phyloP scores from a whole-genome alignment of 1,140 invertebrate species.

The Philaenus spumarius region DNA sequence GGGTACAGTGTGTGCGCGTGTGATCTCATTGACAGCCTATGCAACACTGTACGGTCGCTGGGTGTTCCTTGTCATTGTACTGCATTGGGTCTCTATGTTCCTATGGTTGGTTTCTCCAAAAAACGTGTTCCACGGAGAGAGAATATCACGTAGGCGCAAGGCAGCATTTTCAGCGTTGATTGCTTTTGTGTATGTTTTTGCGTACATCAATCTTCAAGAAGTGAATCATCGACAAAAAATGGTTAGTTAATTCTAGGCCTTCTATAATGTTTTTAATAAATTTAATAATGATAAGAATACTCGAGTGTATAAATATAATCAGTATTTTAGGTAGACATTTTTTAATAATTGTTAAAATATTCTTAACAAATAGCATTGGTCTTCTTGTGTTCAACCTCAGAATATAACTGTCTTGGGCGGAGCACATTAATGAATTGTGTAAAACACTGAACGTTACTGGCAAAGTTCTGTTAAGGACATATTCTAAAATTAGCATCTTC shows the following conservation, averaged over 20 bases:
- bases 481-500: too few relatives aligned
- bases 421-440: too few relatives aligned
- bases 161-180: slow-evolving; percentile 63
- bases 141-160: slow-evolving; percentile 57
- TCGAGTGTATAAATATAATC: background rate
- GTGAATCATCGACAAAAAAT: slow-evolving; percentile 72
- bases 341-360: background rate
- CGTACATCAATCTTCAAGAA: slow-evolving; percentile 84
- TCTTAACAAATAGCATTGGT: too few relatives aligned
- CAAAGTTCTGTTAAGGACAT: too few relatives aligned
- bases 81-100: slow-evolving; percentile 75
- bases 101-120: slow-evolving; percentile 79
- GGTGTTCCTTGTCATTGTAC: slow-evolving; percentile 67
- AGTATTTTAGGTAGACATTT: background rate
- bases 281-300: background rate
- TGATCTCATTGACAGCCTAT: slow-evolving; percentile 76
- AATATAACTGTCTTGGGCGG: too few relatives aligned
- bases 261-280: too few relatives aligned
- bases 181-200: slow-evolving; percentile 82
- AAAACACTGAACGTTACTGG: too few relatives aligned
- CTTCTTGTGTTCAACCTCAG: too few relatives aligned
- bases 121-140: slow-evolving; percentile 74
- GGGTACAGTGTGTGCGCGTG: slow-evolving; percentile 77
- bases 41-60: slow-evolving; percentile 77
- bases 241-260: too few relatives aligned